Base-by-base conservation (phyloP, 1,140 invertebrate species). In the Sinella curviseta region DNA sequence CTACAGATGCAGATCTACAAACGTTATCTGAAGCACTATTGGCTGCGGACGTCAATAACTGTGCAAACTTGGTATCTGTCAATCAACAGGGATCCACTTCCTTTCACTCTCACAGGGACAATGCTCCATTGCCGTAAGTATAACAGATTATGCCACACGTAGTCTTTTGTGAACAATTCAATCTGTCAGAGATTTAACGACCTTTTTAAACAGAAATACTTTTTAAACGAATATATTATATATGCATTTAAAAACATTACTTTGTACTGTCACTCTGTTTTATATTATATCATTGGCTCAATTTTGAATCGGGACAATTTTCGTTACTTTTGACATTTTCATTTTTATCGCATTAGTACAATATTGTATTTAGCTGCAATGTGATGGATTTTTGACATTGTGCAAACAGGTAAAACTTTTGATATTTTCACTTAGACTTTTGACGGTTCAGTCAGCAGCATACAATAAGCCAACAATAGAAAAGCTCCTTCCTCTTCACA, bases 11-110 rank as follows among this genome's bases (percentile, higher is more conserved):
- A 30, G 92, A 93, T 85, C 84, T 93, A 48, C 87, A 90, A 85
- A 89, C 90, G 76, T 86, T 94, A 26, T 90, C 91, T n/a, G 93
- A 94, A 87, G 88, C 89, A 34, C 86, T 94, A n/a, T 89, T 92
- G 55, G 89, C 88, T 70, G 92, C 92, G 85, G 93, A 94, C 84
- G 87, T 85, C 0, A 93, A 93, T 84, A 93, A 92, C 86, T 90
- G 90, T 54, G 90, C 91, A 0, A 90, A 86, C 83, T 88, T 90
- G 77, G 88, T 94, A 17, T 91, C 88, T 0, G 79, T 94, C 1
- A 93, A 94, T 86, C 87, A 91, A 80, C 93, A 94, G 87, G 91
- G 91, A 82, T 90, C 90, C 85, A 94, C 93, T 0, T 89, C 89
- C 0, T 91, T 91, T 1, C 88, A 88, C 78, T 91, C 90, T 30